Conservation (phyloP, 1,140 invertebrate species). For the Teleopsis dalmanni region DNA sequence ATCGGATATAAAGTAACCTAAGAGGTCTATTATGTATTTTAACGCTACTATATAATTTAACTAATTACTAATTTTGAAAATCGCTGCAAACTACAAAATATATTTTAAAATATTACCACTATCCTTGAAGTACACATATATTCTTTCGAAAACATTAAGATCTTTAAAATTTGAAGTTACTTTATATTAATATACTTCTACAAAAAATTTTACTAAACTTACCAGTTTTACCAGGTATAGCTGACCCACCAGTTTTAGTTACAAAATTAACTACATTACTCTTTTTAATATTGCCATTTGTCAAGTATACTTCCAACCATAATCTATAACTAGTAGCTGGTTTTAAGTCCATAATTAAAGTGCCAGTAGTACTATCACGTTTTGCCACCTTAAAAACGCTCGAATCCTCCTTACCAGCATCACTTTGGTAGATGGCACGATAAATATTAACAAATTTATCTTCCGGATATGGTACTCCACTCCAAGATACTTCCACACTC, state of each 20-base stretch:
- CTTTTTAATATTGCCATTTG: conserved; percentile 80
- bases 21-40: too few relatives aligned
- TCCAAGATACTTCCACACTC: conserved; percentile 70
- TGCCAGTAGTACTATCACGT: conserved; percentile 63
- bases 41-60: too few relatives aligned
- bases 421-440: conserved; percentile 72
- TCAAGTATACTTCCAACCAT: conserved; percentile 80
- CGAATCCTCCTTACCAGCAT: conserved; percentile 65
- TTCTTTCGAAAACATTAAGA: conserved; percentile 27
- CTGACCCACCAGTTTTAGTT: conserved; percentile 66
- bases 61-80: too few relatives aligned
- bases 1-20: too few relatives aligned
- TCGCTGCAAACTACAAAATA: too few relatives aligned
- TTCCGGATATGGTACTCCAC: conserved; percentile 74
- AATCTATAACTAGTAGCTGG: conserved; percentile 76
- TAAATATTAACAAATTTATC: conserved; percentile 89
- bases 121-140: conserved; percentile 25
- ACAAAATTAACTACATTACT: conserved; percentile 80
- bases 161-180: conserved; percentile 18
- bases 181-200: neutral
- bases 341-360: conserved; percentile 63
- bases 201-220: too few relatives aligned
- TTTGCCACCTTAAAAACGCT: conserved; percentile 79
- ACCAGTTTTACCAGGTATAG: conserved; percentile 22
- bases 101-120: conserved; percentile 21